A percentile compares a stretch with the other conserved stretches of the same genome.
Conservation (phyloP, 2,797 vertebrate species). For the Buceros bicornis region DNA sequence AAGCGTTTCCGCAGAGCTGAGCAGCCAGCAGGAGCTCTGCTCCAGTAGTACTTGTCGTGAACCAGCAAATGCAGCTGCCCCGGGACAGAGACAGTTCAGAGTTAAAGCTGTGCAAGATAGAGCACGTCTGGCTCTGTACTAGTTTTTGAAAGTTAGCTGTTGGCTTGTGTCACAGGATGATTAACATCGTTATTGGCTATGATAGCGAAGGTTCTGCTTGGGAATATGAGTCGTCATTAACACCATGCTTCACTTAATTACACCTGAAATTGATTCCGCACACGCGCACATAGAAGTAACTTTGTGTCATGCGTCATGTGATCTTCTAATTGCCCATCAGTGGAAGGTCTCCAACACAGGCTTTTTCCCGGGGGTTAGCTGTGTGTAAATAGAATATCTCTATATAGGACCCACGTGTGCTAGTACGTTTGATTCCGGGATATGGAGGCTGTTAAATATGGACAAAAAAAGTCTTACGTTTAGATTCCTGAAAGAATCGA, state of each 20-base stretch:
- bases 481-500: background rate
- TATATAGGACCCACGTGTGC: background rate
- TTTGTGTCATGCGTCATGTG: background rate
- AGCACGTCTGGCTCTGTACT: background rate
- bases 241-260: constrained; percentile 50
- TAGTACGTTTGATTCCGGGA: background rate
- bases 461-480: background rate
- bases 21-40: background rate
- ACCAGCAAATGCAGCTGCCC: background rate
- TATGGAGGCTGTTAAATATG: background rate
- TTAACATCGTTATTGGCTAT: constrained; percentile 40
- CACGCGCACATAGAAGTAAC: background rate
- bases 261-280: constrained; percentile 18
- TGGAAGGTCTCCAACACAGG: constrained; percentile 11
- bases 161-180: constrained; percentile 9
- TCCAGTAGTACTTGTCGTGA: background rate
- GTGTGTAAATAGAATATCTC: background rate
- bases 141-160: constrained; percentile 21
- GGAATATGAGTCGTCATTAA: constrained; percentile 16
- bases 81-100: background rate
- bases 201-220: constrained; percentile 59
- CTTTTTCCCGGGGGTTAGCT: background rate
- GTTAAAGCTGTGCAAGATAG: background rate
- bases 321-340: constrained; percentile 40
- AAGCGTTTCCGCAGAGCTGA: background rate